Evolutionary conservation across 2,113 vertebrate genomes (phyloP).

Genomic region (Nothobranchius furzeri): DNA sequence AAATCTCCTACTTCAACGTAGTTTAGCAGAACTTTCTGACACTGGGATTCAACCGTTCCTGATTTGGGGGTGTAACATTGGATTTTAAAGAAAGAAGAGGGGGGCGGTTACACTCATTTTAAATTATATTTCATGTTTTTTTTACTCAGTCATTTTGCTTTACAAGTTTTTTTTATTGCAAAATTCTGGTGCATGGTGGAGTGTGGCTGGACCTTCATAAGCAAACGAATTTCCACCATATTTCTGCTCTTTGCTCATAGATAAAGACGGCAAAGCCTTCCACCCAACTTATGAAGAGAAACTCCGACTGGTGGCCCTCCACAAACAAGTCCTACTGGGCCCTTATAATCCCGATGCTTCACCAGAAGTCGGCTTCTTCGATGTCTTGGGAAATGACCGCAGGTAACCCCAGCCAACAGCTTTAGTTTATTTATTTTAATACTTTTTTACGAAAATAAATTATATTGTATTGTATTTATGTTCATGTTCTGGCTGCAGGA

Average conservation of each 20-base stretch:
- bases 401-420: constrained; percentile 79
- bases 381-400: constrained; percentile 96
- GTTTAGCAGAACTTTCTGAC: neutral
- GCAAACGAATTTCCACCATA: neutral
- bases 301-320: constrained; percentile 92
- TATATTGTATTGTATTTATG: too few relatives aligned
- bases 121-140: too few relatives aligned
- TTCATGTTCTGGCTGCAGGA: constrained; percentile 74
- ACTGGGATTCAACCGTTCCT: neutral
- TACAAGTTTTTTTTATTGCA: neutral
- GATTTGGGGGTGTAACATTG: neutral
- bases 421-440: neutral
- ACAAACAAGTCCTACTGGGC: constrained; percentile 92
- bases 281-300: constrained; percentile 98
- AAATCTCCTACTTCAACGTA: neutral
- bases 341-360: constrained; percentile 95
- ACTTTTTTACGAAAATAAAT: too few relatives aligned
- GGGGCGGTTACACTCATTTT: too few relatives aligned
- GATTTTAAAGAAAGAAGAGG: too few relatives aligned
- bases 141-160: too few relatives aligned
- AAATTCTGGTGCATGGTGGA: neutral
- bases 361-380: constrained; percentile 98
- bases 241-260: constrained; percentile 65
- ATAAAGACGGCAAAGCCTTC: constrained; percentile 99
- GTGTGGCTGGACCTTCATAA: neutral